Evolutionary conservation across 2,888 invertebrate species (phyloP), one percentile per base, ranked within the genome.

Genomic region (Plagodis pulveraria): DNA sequence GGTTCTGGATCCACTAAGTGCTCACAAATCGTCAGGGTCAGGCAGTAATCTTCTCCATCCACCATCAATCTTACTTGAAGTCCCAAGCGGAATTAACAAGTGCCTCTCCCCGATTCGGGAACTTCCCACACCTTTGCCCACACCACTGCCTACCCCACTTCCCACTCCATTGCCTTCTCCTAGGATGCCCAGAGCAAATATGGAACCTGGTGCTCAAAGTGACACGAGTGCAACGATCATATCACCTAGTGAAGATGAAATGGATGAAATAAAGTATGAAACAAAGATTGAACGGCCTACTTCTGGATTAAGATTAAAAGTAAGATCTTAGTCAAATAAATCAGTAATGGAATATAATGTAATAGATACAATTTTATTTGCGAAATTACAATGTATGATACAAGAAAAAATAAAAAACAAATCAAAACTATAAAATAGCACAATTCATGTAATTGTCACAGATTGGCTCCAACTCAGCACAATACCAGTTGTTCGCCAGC

Each of bases 101-200:
- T 96, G 96, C 89, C 94, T 97, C 67, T 96, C 96, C 51, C 96
- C 96, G 0, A 97, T 97, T 67, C 92, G 95, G 67, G 96, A 96
- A 84, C 93, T 96, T 70, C 96, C 96, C 5, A 96, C 96, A 5
- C 96, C 96, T 6, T 92, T 95, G 53, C 96, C 96, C 10, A 94
- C 94, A 9, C 94, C 94, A 0, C 81, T 92, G 0, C 91, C 93
- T 0, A 95, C 95, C 10, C 96, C 96, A 5, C 92, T 95, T 11
- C 93, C 96, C 10, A 96, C 96, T 0, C 96, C 96, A 0, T 88
- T 96, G 22, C 91, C 82, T 58, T 93, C 83, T 59, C 94, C 80
- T 60, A 89, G 80, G 53, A 88, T 85, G 91, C 92, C 83, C 69
- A 89, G 85, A 75, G 91, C 78, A 51, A 86, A 73, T 55, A 81